phyloP scores from a whole-genome alignment of 2,113 vertebrate species.

The Serinus canaria region DNA sequence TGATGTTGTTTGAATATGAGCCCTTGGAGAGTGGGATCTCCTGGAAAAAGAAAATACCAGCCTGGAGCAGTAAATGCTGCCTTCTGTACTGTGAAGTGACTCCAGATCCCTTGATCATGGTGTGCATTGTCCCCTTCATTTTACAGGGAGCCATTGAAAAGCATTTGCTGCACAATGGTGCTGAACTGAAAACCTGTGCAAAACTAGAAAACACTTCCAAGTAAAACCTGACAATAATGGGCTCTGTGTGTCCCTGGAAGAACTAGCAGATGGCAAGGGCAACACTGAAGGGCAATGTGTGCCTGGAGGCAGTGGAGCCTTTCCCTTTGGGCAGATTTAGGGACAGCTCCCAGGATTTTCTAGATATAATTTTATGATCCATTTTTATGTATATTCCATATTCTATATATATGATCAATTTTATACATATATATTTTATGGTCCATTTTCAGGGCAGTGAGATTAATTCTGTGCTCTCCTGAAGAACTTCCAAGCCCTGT shows the following conservation, averaged over 20 bases:
- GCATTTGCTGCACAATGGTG: neutral
- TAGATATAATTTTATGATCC: no score
- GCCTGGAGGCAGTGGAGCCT: neutral
- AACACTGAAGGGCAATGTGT: accelerated
- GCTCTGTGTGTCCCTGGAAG: neutral
- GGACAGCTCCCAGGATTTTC: neutral
- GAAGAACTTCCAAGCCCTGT: neutral
- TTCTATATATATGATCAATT: no score
- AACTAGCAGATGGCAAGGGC: neutral
- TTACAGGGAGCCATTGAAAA: neutral
- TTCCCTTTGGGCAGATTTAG: neutral
- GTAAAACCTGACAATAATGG: neutral
- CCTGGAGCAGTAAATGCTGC: neutral
- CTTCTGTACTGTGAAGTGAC: neutral
- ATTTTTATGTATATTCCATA: no score
- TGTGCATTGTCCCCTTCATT: neutral
- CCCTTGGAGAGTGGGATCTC: neutral
- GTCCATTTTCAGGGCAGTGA: neutral
- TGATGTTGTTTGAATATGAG: neutral
- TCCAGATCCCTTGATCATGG: neutral
- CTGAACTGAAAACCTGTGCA: neutral
- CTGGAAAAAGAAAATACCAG: neutral
- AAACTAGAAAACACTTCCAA: neutral
- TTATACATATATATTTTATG: neutral
- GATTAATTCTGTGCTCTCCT: neutral